These are phyloP conservation scores for Bombus vancouverensis DNA, from an alignment of 1,140 invertebrate genomes.

Conservation along the genomic window DNA sequence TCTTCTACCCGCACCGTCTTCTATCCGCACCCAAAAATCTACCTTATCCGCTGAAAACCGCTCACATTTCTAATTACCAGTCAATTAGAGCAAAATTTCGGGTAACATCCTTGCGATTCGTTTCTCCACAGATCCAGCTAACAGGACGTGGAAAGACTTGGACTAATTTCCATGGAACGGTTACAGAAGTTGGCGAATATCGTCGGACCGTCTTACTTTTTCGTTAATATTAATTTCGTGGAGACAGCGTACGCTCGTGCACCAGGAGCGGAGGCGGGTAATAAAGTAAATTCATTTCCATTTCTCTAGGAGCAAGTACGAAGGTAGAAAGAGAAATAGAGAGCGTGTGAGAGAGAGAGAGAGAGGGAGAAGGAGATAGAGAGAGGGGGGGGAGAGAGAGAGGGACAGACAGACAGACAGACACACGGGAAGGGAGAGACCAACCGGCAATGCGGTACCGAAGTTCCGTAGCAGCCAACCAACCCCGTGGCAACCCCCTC, in stretches of 20 bases:
- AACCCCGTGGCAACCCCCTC: slow-evolving; percentile 39
- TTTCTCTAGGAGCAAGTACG: slow-evolving; percentile 37
- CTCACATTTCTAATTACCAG: background rate
- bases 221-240: slow-evolving; percentile 53
- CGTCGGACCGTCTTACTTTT: slow-evolving; percentile 9
- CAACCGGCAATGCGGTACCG: slow-evolving; percentile 22
- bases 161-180: slow-evolving; percentile 27
- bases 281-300: slow-evolving; percentile 64
- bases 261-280: background rate
- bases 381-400: background rate
- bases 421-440: background rate
- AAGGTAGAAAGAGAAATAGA: background rate
- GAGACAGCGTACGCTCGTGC: slow-evolving; percentile 28
- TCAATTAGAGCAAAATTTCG: background rate
- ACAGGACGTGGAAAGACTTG: background rate
- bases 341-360: background rate
- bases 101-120: background rate
- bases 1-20: too few relatives aligned
- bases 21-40: background rate
- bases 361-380: background rate
- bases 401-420: background rate
- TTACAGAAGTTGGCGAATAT: background rate
- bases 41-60: background rate
- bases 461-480: slow-evolving; percentile 48
- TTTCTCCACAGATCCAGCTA: background rate